phyloP scores from a whole-genome alignment of 1,140 invertebrate genomes.

The Bemisia tabaci region DNA sequence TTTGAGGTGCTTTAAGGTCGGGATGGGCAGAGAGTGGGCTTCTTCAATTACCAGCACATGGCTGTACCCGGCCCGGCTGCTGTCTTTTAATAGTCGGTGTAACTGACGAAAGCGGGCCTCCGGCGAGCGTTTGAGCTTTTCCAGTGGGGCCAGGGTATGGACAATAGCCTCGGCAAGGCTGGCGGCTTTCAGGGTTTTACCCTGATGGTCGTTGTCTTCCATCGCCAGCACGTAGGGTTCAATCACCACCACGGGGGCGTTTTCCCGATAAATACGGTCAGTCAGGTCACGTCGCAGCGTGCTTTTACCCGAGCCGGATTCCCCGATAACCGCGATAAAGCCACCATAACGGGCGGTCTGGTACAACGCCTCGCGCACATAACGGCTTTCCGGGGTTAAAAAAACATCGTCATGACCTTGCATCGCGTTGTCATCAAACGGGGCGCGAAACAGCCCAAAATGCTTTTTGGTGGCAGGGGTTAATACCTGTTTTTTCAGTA shows the following conservation, averaged over 20 bases:
- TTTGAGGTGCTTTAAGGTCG: constrained; percentile 3
- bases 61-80: constrained; percentile 1
- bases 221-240: constrained; percentile 3
- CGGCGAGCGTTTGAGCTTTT: constrained; percentile 3
- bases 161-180: constrained; percentile 3
- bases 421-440: too few species aligned
- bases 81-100: constrained; percentile 2
- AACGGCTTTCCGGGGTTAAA: too few species aligned
- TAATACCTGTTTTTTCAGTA: too few species aligned
- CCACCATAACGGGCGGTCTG: constrained; percentile 3
- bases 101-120: constrained; percentile 3
- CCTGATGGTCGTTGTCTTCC: constrained; percentile 3
- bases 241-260: constrained; percentile 2
- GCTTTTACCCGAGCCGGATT: constrained; percentile 3
- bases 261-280: constrained; percentile 3
- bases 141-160: constrained; percentile 3
- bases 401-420: too few species aligned
- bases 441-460: too few species aligned
- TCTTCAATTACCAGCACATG: constrained; percentile 3
- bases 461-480: too few species aligned
- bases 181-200: constrained; percentile 2
- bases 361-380: too few species aligned
- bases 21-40: constrained; percentile 2
- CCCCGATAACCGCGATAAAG: constrained; percentile 1
- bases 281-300: constrained; percentile 3